Evolutionary conservation across 1,140 invertebrate genomes (phyloP), one percentile per base, ranked within the genome.

Genomic region (Drosophila parvula): DNA sequence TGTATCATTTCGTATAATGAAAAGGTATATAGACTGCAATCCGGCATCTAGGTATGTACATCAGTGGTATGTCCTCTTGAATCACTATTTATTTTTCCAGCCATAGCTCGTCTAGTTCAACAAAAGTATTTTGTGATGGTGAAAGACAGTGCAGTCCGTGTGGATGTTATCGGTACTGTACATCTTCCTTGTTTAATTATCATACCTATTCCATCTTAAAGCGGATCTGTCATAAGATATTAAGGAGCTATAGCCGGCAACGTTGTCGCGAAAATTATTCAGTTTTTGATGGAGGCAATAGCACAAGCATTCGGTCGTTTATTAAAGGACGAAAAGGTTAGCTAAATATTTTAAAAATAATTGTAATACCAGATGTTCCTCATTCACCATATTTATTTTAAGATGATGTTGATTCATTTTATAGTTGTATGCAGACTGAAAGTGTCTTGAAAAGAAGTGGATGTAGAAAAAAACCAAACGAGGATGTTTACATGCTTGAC

Each of bases 221-320:
- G 22, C 55, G 84, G 28, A 71, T 89, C 16, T 89, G 84, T 30
- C 70, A 80, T 53, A 89, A 89, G 28, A 83, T 89, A 48, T 61
- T 88, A 8, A 83, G 76, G 14, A 78, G 36, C 5, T 83, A 73
- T 30, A 78, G 73, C 16, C 74, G 84, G 1, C 50, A 71, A 44
- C 78, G 63, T 14, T 89, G 83, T 53, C 69, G 57, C 16, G 83
- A 89, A 27, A 71, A 70, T 11, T 89, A 89, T 36, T 73, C 78
- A 7, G 28, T 88, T 11, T 89, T 89, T 18, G 55, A 81, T 30
- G 84, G 84, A 12, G 84, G 84, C 2, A 83, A 89, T 34, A 89
- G 84, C 30, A 67, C 78, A 28, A 51, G 38, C 27, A 7, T 40
- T 10, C 48, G 67, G 40, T 11, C 43, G 12, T 8, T 40, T 44